phyloP scores from a whole-genome alignment of 2,113 vertebrate species.

The Struthidea cinerea region DNA sequence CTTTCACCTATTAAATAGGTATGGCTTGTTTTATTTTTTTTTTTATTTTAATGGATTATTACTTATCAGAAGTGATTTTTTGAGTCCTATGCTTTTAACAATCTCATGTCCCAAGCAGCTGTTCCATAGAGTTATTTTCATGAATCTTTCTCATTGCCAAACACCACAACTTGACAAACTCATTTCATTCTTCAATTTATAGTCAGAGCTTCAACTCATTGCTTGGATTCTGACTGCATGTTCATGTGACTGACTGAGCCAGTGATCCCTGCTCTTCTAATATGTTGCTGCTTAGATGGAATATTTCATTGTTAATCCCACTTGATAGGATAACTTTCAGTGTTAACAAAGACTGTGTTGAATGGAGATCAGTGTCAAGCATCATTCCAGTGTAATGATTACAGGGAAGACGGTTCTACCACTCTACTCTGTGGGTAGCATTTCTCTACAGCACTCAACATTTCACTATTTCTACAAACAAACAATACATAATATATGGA shows the following conservation, averaged over 20 bases:
- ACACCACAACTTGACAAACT: not conserved
- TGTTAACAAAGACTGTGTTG: not conserved
- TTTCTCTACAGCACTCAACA: not conserved
- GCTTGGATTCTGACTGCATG: not conserved
- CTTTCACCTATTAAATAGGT: not conserved
- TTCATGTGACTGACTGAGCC: not conserved
- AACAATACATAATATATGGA: not conserved
- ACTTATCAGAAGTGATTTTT: not conserved
- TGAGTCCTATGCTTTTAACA: not conserved
- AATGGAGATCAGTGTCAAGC: not conserved
- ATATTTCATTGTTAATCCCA: not conserved
- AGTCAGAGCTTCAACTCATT: not conserved
- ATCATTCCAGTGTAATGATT: not conserved
- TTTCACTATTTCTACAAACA: not conserved
- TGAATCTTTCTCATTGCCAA: not conserved
- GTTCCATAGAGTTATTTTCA: not conserved
- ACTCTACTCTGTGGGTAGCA: not conserved
- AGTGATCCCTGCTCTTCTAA: not conserved
- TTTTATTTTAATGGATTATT: not conserved
- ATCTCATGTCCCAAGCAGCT: not conserved
- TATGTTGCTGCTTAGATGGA: not conserved
- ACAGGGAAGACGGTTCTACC: not conserved
- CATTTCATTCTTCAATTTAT: not conserved
- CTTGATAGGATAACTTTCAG: not conserved
- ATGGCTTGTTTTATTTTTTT: not conserved